A percentile compares a stretch with the other conserved stretches of the same genome.
Conservation (phyloP, 2,113 vertebrate genomes). For the Donacobius atricapilla region DNA sequence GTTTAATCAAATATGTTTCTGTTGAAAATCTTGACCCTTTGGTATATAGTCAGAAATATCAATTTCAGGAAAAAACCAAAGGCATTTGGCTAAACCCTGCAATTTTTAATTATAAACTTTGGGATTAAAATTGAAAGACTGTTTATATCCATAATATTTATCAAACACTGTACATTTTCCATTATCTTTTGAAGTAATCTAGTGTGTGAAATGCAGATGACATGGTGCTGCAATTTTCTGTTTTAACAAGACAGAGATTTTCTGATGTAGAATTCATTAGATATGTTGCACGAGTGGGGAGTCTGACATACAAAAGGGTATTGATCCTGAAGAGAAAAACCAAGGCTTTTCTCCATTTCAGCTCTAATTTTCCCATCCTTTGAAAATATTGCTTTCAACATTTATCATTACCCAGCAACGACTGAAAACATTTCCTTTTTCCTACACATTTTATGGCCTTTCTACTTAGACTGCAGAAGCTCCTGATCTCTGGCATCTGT, state of each 20-base stretch:
- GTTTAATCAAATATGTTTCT: background rate
- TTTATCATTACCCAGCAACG: background rate
- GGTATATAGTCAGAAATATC: background rate
- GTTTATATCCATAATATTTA: background rate
- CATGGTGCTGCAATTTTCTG: background rate
- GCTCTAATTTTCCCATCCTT: background rate
- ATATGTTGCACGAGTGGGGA: background rate
- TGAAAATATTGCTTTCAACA: background rate
- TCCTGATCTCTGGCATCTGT: background rate
- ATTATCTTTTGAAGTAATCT: background rate
- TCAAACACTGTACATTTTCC: background rate
- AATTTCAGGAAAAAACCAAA: background rate
- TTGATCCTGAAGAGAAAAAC: background rate
- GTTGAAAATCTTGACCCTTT: background rate
- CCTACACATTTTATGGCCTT: background rate
- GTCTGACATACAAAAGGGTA: background rate
- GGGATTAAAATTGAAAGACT: background rate
- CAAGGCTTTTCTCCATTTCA: background rate
- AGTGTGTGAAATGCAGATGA: background rate
- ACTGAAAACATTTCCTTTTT: background rate
- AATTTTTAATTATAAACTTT: background rate
- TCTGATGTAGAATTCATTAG: background rate
- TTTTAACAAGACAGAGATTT: background rate
- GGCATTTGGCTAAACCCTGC: background rate
- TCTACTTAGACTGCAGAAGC: background rate